Percentiles rank a stretch among this genome's conserved stretches.
Evolutionary conservation across 1,140 invertebrate species (phyloP).

Genomic region (Heliconius himera): DNA sequence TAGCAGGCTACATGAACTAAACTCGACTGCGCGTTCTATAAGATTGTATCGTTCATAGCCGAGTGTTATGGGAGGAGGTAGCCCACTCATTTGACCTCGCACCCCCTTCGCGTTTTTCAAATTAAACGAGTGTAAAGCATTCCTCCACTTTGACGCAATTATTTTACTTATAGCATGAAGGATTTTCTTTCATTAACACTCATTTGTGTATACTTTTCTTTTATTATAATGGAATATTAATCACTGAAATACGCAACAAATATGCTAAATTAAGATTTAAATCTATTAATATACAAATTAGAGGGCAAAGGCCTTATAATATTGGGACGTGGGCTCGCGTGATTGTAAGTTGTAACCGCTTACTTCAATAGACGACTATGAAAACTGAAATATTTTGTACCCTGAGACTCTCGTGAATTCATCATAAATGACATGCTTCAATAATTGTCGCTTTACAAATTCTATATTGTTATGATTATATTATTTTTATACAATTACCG

Average conservation of each 20-base stretch:
- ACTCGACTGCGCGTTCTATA: constrained; percentile 59
- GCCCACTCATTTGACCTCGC: constrained; percentile 76
- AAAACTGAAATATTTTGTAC: not conserved
- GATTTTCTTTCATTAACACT: constrained; percentile 43
- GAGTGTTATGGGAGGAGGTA: constrained; percentile 66
- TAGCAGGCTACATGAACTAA: constrained; percentile 55
- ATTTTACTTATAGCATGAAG: constrained; percentile 48
- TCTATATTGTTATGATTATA: too few species aligned
- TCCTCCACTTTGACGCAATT: constrained; percentile 70
- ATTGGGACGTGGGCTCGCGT: constrained; percentile 25
- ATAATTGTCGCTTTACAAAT: too few species aligned
- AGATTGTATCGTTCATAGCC: constrained; percentile 73
- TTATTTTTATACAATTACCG: too few species aligned
- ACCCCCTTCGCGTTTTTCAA: constrained; percentile 80
- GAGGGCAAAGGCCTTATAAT: constrained; percentile 34
- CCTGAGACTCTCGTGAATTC: not conserved
- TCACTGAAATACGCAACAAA: constrained; percentile 15
- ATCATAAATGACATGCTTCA: not conserved
- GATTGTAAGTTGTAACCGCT: constrained; percentile 21
- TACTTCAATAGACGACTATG: not conserved
- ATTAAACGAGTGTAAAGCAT: constrained; percentile 76
- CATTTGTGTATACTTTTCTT: constrained; percentile 25
- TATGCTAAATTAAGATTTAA: constrained; percentile 27
- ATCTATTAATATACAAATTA: constrained; percentile 35
- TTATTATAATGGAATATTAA: constrained; percentile 32